Base-by-base conservation (phyloP, 2,113 vertebrate genomes). In the Pomatostomus ruficeps region DNA sequence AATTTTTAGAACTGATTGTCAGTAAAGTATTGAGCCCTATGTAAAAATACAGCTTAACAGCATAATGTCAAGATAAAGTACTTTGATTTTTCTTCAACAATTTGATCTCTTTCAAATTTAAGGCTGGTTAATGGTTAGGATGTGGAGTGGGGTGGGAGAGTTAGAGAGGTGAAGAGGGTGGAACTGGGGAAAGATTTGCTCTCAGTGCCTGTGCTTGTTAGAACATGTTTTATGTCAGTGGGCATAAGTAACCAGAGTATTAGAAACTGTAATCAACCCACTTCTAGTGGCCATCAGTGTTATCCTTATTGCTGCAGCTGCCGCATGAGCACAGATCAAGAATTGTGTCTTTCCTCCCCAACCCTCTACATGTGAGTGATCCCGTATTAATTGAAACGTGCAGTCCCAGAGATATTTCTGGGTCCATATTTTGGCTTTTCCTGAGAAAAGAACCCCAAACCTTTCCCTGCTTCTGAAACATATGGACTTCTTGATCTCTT, bases 401-500 rank as follows among this genome's bases (percentile, higher is more conserved):
- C 7, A 0, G 3, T 72, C 9, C 17, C 10, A 31, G 35, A 43
- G 3, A 5, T 51, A 23, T 4, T 38, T 59, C 26, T 42, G 20
- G 13, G 17, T 5, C 3, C 7, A 2, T 7, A 10, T 42, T 14
- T 5, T 6, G 12, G 5, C 1, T 57, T 57, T 42, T 81, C 7
- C 16, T 40, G 20, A 22, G 4, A 11, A 55, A 62, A 72, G 24
- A 38, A 8, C 4, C 0, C 1, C 14, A 18, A 18, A 26, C 0
- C 0, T 38, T 58, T 52, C 42, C 11, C 33, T 46, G 1, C 5
- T 70, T 68, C 26, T 70, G 31, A 87, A 68, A 55, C 14, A n/a
- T 11, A 28, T 13, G 14, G 21, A 33, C 3, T n/a, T 51, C 16
- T 46, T 61, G 15, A 74, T 63, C 10, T n/a, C 23, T 31, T 57